phyloP scores from a whole-genome alignment of 1,140 invertebrate species.

The Sarcophaga bullata region DNA sequence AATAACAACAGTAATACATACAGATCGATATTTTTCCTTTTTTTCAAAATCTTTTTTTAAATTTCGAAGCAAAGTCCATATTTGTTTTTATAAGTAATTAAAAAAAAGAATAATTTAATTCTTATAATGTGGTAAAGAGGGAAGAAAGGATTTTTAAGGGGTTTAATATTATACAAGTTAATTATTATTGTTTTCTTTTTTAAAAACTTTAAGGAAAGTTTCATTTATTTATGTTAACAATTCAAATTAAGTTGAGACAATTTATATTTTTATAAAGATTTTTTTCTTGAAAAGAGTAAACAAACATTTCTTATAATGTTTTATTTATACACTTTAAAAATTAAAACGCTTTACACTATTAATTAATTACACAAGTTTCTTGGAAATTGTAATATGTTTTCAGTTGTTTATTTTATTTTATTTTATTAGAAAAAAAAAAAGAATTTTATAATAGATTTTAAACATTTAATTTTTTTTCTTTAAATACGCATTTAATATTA shows the following conservation, averaged over 20 bases:
- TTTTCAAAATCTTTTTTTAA: neutral
- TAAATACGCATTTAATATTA: constrained; percentile 10
- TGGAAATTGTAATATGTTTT: constrained; percentile 22
- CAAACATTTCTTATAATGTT: neutral
- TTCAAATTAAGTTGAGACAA: neutral
- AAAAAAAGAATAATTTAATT: neutral
- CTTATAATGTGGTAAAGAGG: neutral
- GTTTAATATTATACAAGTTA: constrained; percentile 11
- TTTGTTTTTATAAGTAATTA: neutral
- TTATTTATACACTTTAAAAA: neutral
- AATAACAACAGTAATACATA: constrained; percentile 24
- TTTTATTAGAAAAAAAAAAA: neutral
- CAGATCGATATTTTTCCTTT: neutral
- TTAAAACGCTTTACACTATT: constrained; percentile 9
- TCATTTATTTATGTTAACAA: neutral
- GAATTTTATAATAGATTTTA: neutral
- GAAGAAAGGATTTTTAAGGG: neutral
- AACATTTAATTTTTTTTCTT: neutral
- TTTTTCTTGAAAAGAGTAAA: too few species aligned
- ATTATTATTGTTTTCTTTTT: neutral
- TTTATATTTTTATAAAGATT: neutral
- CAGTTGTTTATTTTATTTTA: constrained; percentile 10
- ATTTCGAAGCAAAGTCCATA: constrained; percentile 15
- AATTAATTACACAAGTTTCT: constrained; percentile 22
- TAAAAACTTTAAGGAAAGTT: neutral